Evolutionary conservation across 92 coral and sea anemone genomes (phyloP).

Genomic region (Zoanthus sociatus): DNA sequence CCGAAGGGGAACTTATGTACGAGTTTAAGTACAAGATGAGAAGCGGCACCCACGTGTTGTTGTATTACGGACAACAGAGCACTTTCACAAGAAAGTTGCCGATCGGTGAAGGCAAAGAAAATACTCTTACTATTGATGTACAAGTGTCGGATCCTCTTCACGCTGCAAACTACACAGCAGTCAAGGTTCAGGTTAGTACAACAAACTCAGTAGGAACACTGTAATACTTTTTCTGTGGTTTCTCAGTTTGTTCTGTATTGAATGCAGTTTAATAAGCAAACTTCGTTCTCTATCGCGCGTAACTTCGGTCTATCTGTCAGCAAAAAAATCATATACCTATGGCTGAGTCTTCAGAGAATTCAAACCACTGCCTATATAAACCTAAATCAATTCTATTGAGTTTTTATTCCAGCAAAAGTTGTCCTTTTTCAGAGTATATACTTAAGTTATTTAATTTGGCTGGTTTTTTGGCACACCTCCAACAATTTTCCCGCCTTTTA

Average conservation of each 20-base stretch:
- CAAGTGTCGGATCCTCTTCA: slow-evolving; percentile 60
- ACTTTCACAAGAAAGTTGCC: slow-evolving; percentile 53
- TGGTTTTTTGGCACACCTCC: no score
- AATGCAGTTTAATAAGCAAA: no score
- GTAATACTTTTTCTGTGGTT: background rate
- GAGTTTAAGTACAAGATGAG: slow-evolving; percentile 64
- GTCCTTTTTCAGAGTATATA: no score
- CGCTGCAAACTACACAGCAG: slow-evolving; percentile 58
- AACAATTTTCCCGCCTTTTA: no score
- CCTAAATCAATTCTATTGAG: no score
- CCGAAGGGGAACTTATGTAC: slow-evolving; percentile 65
- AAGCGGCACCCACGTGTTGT: slow-evolving; percentile 38
- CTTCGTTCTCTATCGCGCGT: no score
- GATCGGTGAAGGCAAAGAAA: slow-evolving; percentile 51
- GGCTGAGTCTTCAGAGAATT: no score
- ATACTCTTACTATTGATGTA: slow-evolving; percentile 52
- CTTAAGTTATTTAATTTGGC: no score
- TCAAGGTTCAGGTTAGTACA: slow-evolving; percentile 61
- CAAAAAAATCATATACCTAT: no score
- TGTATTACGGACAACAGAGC: slow-evolving; percentile 50
- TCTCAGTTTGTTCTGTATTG: background rate
- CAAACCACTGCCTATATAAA: no score
- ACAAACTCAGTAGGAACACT: background rate
- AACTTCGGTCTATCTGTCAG: no score
- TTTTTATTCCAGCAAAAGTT: no score